Evolutionary conservation across 92 coral and sea anemone genomes (phyloP), one percentile per base, ranked within the genome.

Genomic region (Porites evermanni): DNA sequence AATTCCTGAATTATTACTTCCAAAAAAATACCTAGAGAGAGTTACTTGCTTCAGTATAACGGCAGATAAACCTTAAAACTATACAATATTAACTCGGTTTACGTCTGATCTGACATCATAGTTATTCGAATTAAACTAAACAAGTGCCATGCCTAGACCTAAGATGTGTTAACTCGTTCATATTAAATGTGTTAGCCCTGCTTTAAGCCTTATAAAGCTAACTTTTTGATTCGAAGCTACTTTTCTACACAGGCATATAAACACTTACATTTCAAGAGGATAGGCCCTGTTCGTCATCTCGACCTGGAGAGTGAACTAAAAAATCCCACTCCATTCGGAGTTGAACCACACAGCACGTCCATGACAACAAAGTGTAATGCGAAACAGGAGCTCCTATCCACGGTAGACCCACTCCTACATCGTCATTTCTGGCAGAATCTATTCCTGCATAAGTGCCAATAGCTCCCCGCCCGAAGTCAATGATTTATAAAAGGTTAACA

Each of bases 251-350:
- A 52, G 16, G 51, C 17, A 54, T 53, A 61, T 59, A 24, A 14
- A 58, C 14, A 91, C 98, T 94, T 86, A 94, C 98, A 94, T 93
- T 89, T 94, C 96, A 88, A 94, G 94, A 75, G 96, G 96, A 88
- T 88, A 88, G 86, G 95, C 96, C 83, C 96, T 92, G 88, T 93
- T 94, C 85, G 96, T 93, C 96, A 94, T 94, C 86, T 92, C 95
- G 88, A 89, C 61, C 86, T 86, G 67, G 71, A 77, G 91, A 70
- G 81, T 65, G 88, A 68, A 38, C 47, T 52, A 26, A 71, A 64
- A 77, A 91, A 91, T 87, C 82, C 91, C 93, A 91, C 93, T 87
- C 91, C 93, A 64, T 82, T 89, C 79, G 88, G 91, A 89, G 88
- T 80, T 86, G 88, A 75, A 93, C 90, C 68, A 85, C 90, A 61